These are phyloP conservation scores for Lomographa bimaculata DNA, from an alignment of 2,888 invertebrate species.

Conservation along the genomic window DNA sequence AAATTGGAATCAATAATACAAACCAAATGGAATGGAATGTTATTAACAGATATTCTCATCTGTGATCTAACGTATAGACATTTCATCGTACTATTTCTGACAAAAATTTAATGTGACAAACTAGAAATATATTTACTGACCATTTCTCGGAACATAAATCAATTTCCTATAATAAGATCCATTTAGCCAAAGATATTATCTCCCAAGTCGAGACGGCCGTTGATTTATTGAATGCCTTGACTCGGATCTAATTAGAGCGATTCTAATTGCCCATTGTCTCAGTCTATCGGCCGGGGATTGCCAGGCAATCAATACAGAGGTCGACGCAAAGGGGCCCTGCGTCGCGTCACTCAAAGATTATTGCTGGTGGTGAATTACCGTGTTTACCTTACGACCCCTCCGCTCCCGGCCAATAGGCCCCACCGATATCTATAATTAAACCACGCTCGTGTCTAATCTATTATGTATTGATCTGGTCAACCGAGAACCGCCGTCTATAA, in stretches of 20 bases:
- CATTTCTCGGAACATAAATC: conserved; percentile 8
- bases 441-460: conserved; percentile 31
- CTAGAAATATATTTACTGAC: too few species aligned
- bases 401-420: conserved; percentile 19
- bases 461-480: conserved; percentile 24
- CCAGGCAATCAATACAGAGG: conserved; percentile 50
- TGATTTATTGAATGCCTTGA: conserved; percentile 32
- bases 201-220: conserved; percentile 16
- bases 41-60: too few species aligned
- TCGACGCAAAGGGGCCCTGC: conserved; percentile 48
- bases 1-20: background rate
- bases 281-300: conserved; percentile 39
- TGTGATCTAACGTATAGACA: too few species aligned
- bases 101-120: too few species aligned
- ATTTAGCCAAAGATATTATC: conserved; percentile 17
- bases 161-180: conserved; percentile 15
- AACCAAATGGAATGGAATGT: too few species aligned
- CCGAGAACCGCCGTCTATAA: conserved; percentile 10
- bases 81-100: too few species aligned
- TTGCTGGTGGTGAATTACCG: conserved; percentile 51
- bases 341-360: conserved; percentile 59
- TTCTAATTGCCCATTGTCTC: conserved; percentile 48
- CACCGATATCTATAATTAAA: conserved; percentile 33
- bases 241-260: conserved; percentile 41
- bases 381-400: conserved; percentile 46